Evolutionary conservation across 2,888 invertebrate genomes (phyloP).

Genomic region (Endomychus coccineus): DNA sequence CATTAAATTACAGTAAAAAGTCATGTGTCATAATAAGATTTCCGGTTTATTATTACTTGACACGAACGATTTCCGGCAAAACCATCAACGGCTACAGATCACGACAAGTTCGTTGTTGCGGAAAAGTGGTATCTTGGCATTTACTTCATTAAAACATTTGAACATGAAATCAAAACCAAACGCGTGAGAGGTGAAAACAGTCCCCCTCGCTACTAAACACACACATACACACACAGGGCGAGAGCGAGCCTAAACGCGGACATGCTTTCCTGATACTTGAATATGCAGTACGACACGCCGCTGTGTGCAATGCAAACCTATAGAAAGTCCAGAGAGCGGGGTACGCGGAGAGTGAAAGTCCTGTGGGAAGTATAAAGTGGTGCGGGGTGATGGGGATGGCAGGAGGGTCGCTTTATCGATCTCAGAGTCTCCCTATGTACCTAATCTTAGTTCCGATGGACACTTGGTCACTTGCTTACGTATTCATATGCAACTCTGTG

Average conservation of each 20-base stretch:
- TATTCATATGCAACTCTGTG: conserved; percentile 39
- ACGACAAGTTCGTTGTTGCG: no score
- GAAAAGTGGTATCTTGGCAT: no score
- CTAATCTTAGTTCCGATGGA: conserved; percentile 33
- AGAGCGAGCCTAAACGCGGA: conserved; percentile 1
- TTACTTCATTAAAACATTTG: no score
- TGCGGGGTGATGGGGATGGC: conserved; percentile 29
- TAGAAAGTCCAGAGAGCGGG: conserved; percentile 32
- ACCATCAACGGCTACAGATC: no score
- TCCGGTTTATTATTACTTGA: no score
- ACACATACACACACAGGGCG: no score
- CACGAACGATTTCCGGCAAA: no score
- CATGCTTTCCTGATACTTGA: conserved; percentile 27
- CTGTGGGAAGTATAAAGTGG: conserved; percentile 46
- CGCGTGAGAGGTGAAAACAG: no score
- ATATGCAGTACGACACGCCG: conserved; percentile 29
- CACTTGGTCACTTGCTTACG: conserved; percentile 42
- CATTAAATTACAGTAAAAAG: no score
- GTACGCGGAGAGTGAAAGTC: conserved; percentile 45
- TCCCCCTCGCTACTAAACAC: no score
- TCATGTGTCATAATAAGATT: no score
- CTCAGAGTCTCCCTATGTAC: conserved; percentile 32
- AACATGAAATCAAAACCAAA: no score
- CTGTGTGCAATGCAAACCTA: conserved; percentile 18
- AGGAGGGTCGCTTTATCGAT: conserved; percentile 40